Base-by-base conservation (phyloP, 2,113 vertebrate species). In the Hippocampus abdominalis region DNA sequence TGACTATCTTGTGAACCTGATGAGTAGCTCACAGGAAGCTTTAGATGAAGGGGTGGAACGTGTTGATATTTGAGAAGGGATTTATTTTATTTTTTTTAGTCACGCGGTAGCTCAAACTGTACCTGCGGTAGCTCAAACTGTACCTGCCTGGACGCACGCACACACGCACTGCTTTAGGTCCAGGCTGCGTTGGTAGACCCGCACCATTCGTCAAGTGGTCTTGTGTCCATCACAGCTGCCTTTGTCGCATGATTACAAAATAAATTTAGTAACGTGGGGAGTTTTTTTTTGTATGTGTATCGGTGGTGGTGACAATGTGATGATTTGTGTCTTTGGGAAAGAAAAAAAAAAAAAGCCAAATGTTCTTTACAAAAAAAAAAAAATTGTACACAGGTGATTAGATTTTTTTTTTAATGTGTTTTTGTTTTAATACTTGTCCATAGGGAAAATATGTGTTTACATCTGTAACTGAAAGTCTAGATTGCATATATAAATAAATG, bases 401-500 rank as follows among this genome's bases (percentile, higher is more conserved):
- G 66, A 85, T 86, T 90, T 91, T 87, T 91, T 87, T 81, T 36
- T 36, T 6, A 5, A 59, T 70, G 71, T 69, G 67, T 77, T 78
- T 78, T 62, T 81, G 77, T 88, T 88, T 84, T 87, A 84, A 76
- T 79, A 84, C 82, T 70, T 81, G 75, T 77, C 89, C 82, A 81
- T 85, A 81, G 82, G 70, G 81, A 88, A 85, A 88, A 71, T 49
- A 49, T 87, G 83, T 89, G 91, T 93, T 92, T 92, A 93, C 89
- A 91, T 81, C 79, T 91, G 89, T 92, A 92, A 87, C 88, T 89
- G 81, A 85, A 91, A 88, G 84, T 85, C 83, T 87, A 90, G 85
- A 92, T 91, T 90, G 81, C 90, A 87, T 88, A 90, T 91, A 92
- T 89, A 92, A 91, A 92, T 89, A 89, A 91, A 92, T 89, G 88